Percentiles rank a stretch among this genome's conserved stretches.
Evolutionary conservation across 2,888 invertebrate genomes (phyloP).

Genomic region (Strigamia maritima): DNA sequence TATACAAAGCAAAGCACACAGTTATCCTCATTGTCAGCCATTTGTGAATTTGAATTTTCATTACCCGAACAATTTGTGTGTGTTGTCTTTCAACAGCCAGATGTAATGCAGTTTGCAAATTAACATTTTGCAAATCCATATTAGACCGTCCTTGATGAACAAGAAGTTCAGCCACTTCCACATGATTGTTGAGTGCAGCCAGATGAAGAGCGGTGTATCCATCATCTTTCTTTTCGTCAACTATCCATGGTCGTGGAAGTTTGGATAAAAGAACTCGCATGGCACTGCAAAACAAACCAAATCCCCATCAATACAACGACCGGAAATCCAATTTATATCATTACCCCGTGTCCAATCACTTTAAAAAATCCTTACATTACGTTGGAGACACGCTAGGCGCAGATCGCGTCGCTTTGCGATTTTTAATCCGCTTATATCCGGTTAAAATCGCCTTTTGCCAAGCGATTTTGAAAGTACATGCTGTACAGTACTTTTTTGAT

Average conservation of each 20-base stretch:
- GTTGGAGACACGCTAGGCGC: too few relatives aligned
- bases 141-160: conserved; percentile 73
- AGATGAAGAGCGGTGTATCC: conserved; percentile 95
- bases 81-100: conserved; percentile 95
- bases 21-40: too few relatives aligned
- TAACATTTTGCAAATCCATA: conserved; percentile 93
- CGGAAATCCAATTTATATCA: too few relatives aligned
- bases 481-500: too few relatives aligned
- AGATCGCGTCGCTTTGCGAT: too few relatives aligned
- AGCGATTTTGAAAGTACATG: too few relatives aligned
- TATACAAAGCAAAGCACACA: too few relatives aligned
- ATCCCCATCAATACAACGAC: too few relatives aligned
- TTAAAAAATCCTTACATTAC: too few relatives aligned
- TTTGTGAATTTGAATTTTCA: background rate
- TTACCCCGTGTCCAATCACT: too few relatives aligned
- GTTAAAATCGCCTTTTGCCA: too few relatives aligned
- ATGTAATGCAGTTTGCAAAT: conserved; percentile 82
- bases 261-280: conserved; percentile 93
- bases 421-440: too few relatives aligned
- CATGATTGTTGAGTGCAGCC: conserved; percentile 94
- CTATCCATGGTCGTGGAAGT: conserved; percentile 91
- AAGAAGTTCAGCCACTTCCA: conserved; percentile 85
- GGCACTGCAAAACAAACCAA: conserved; percentile 62
- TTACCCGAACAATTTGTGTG: conserved; percentile 89
- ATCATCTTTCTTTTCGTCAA: conserved; percentile 97